A percentile compares a stretch with the other conserved stretches of the same genome.
These are phyloP conservation scores for Coilia nasus DNA, from an alignment of 2,797 vertebrate genomes.

Conservation along the genomic window DNA sequence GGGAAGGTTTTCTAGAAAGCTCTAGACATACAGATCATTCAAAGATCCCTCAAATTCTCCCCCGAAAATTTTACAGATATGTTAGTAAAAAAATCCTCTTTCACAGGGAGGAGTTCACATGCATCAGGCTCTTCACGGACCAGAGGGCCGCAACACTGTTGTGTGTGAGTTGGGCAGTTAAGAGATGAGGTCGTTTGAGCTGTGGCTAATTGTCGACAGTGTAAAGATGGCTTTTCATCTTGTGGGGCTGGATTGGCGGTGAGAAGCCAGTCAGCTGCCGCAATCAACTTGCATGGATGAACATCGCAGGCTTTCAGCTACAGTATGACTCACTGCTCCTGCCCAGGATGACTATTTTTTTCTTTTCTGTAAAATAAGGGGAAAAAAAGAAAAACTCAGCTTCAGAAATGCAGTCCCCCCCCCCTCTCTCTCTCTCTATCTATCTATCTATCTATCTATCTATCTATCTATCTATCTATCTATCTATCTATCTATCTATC, in stretches of 20 bases:
- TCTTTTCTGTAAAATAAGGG: not conserved
- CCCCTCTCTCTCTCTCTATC: no score
- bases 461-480: no score
- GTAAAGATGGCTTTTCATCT: constrained; percentile 44
- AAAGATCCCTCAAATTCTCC: not conserved
- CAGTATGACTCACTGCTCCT: constrained; percentile 47
- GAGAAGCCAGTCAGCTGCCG: constrained; percentile 52
- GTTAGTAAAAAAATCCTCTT: not conserved
- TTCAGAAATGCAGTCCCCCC: not conserved
- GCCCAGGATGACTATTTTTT: constrained; percentile 35
- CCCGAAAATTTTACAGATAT: not conserved
- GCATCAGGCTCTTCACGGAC: not conserved
- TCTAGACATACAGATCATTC: not conserved
- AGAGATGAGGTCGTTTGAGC: constrained; percentile 33
- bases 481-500: no score
- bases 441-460: no score
- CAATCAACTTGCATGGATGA: constrained; percentile 54
- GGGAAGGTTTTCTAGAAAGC: not conserved
- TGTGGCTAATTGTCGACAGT: constrained; percentile 35
- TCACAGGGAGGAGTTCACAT: constrained; percentile 5
- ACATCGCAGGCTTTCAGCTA: constrained; percentile 47
- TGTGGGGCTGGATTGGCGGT: constrained; percentile 43
- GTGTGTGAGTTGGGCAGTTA: not conserved
- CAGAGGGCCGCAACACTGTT: not conserved
- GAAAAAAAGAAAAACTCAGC: not conserved